Base-by-base conservation (phyloP, 2,888 invertebrate species). In the Choreutis nemorana region DNA sequence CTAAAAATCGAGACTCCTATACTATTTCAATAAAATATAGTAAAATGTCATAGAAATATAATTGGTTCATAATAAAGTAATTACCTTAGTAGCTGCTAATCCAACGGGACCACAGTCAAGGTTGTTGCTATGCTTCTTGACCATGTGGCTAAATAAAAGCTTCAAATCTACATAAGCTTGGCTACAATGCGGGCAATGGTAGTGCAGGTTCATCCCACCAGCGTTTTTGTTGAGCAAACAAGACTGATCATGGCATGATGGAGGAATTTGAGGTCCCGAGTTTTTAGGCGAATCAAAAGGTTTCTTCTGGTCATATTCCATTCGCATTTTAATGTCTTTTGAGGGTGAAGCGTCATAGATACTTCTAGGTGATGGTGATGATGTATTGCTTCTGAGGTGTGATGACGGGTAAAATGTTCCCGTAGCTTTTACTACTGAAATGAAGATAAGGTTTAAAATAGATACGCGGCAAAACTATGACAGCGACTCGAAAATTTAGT, bases 361-460 rank as follows among this genome's bases (percentile, higher is more conserved):
- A 46, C 81, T 80, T 50, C 83, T 62, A 30, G 81, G 75, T 47
- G 81, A 73, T 36, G 78, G 70, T 30, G 79, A 77, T 41, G 78
- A 79, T 33, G 82, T 63, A 44, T 81, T 80, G 70, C 80, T 81
- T 59, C 83, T 61, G 55, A 78, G 65, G 35, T 79, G 78, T 47
- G 88, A 90, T 51, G 91, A 85, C 58, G 94, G 94, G 79, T 91
- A 93, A 82, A 90, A 94, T 67, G 93, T 93, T 70, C 94, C 93
- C 56, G 91, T 87, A 73, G 93, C 91, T 87, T 92, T 93, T 82
- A 94, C 91, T 83, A 92, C 89, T 90, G 86, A 80, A 87, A 87
- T 55, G 33, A 72, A 66, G 35, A 52, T 41, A 4, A 25, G 23
- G 1, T 13, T n/a, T n/a, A n/a, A n/a, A n/a, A n/a, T n/a, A n/a